Evolutionary conservation across 2,113 vertebrate genomes (phyloP).

Genomic region (Cyprinus carpio): DNA sequence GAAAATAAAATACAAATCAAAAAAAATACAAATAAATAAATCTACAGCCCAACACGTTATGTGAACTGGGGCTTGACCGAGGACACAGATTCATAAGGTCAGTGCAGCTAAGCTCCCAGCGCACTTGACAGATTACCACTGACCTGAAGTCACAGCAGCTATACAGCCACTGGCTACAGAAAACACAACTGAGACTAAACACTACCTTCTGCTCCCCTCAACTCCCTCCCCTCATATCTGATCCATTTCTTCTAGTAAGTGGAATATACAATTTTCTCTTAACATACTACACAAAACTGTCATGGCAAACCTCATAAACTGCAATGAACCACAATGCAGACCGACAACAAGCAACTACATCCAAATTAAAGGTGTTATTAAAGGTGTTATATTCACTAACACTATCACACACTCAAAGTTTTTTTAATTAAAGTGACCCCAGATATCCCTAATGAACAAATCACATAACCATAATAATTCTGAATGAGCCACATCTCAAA

Average conservation of each 20-base stretch:
- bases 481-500: background rate
- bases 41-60: background rate
- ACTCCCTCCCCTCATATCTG: background rate
- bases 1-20: no score
- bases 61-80: conserved; percentile 15
- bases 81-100: conserved; percentile 20
- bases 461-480: background rate
- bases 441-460: conserved; percentile 43
- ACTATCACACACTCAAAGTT: conserved; percentile 42
- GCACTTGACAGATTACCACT: conserved; percentile 25
- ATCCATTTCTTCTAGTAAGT: background rate
- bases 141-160: background rate
- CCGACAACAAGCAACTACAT: background rate
- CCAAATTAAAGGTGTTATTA: background rate
- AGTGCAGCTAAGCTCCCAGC: conserved; percentile 13
- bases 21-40: no score
- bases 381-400: background rate
- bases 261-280: background rate
- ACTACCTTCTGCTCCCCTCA: background rate
- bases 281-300: background rate
- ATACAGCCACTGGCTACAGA: background rate
- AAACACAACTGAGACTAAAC: background rate
- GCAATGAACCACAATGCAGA: background rate
- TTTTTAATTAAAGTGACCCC: conserved; percentile 75
- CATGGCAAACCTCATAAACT: conserved; percentile 7